Evolutionary conservation across 1,140 invertebrate species (phyloP).

Genomic region (Chelonus insularis): DNA sequence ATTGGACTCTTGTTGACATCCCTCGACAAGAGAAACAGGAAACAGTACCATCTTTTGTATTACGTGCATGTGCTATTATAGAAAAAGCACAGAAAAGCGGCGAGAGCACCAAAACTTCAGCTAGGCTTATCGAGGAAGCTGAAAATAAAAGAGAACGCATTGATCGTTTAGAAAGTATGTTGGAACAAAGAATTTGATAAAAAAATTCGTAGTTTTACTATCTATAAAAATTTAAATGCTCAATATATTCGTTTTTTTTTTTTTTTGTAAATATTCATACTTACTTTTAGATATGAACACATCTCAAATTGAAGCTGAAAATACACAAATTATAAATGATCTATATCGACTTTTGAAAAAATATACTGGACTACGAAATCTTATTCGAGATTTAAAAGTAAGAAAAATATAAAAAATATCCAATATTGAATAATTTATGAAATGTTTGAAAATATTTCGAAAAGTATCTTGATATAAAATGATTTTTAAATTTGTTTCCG

Average conservation of each 20-base stretch:
- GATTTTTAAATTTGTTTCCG: constrained; percentile 17
- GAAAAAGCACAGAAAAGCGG: constrained; percentile 87
- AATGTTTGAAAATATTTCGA: background rate
- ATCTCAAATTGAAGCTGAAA: constrained; percentile 88
- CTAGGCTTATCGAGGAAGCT: constrained; percentile 80
- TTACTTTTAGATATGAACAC: constrained; percentile 79
- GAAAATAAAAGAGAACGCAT: constrained; percentile 79
- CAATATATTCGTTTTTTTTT: background rate
- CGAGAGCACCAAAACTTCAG: constrained; percentile 84
- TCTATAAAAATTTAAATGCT: no score
- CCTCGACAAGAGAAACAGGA: constrained; percentile 88
- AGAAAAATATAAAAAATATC: background rate
- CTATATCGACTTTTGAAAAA: constrained; percentile 88
- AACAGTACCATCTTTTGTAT: constrained; percentile 86
- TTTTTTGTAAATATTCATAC: constrained; percentile 12
- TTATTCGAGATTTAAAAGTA: constrained; percentile 88
- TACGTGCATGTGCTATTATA: constrained; percentile 86
- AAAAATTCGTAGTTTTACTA: no score
- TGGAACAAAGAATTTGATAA: no score
- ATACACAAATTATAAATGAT: constrained; percentile 93
- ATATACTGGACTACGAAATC: constrained; percentile 83
- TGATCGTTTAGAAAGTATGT: constrained; percentile 79
- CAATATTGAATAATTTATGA: background rate
- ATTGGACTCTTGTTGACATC: constrained; percentile 90
- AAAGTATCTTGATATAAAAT: background rate